Percentiles rank a stretch among this genome's conserved stretches.
These are phyloP conservation scores for Chloropsis cyanopogon DNA, from an alignment of 2,113 vertebrate genomes.

Conservation along the genomic window DNA sequence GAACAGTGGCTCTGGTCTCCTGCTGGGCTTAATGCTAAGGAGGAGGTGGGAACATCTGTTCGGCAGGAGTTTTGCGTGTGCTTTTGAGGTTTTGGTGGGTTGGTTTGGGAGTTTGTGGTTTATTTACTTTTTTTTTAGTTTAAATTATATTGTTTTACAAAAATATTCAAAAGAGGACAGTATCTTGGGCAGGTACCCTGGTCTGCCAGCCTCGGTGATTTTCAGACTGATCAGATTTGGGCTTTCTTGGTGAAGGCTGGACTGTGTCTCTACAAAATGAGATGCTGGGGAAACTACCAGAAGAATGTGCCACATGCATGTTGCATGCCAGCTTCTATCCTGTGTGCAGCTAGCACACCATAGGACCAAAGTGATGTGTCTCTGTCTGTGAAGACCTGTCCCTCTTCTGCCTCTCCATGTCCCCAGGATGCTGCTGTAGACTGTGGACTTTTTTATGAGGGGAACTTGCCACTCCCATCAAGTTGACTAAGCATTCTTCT, in stretches of 20 bases:
- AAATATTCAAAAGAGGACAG: not conserved
- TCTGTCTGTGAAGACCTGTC: not conserved
- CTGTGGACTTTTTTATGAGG: not conserved
- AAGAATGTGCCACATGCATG: accelerated
- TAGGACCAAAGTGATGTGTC: not conserved
- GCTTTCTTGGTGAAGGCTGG: not conserved
- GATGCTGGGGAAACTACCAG: not conserved
- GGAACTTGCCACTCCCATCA: not conserved
- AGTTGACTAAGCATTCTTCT: not conserved
- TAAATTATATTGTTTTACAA: not conserved
- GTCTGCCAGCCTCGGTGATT: not conserved
- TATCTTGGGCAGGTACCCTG: not conserved
- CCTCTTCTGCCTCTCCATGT: not conserved
- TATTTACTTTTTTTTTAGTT: not conserved
- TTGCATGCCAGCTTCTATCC: not conserved
- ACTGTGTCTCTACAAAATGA: not conserved
- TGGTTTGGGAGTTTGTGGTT: not conserved
- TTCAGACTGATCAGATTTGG: not conserved
- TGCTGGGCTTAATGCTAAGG: not conserved
- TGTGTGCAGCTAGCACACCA: not conserved
- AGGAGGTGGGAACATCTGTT: not conserved
- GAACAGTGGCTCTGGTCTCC: not conserved
- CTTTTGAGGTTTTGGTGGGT: not conserved
- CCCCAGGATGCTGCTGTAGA: accelerated
- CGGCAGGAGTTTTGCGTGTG: not conserved